phyloP scores from a whole-genome alignment of 2,797 vertebrate genomes.

The Chiloscyllium punctatum region DNA sequence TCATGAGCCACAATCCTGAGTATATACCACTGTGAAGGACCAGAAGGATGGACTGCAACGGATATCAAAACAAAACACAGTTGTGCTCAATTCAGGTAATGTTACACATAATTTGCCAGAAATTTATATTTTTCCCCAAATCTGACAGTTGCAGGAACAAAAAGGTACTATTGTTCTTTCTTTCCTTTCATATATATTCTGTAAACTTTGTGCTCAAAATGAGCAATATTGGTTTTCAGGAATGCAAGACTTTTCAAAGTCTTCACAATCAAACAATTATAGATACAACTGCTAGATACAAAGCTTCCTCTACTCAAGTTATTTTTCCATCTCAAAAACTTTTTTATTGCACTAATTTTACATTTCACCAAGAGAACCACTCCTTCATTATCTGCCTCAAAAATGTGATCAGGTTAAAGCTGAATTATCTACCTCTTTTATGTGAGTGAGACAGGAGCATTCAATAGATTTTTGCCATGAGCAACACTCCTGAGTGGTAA shows the following conservation, averaged over 20 bases:
- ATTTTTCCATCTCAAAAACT: background rate
- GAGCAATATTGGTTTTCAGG: background rate
- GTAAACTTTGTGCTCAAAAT: background rate
- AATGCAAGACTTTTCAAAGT: background rate
- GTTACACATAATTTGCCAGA: background rate
- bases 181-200: background rate
- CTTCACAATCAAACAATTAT: background rate
- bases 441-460: background rate
- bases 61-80: background rate
- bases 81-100: background rate
- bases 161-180: background rate
- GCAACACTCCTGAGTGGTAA: background rate
- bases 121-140: background rate
- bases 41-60: too few species aligned
- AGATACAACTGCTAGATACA: background rate
- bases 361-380: background rate
- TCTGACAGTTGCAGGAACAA: background rate
- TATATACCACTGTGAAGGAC: too few species aligned
- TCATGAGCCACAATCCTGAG: too few species aligned
- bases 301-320: background rate
- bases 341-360: background rate
- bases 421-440: background rate
- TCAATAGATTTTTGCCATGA: background rate
- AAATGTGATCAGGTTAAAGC: background rate
- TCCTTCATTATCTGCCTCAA: background rate